Evolutionary conservation across 2,113 vertebrate species (phyloP), one percentile per base, ranked within the genome.

Genomic region (Cygnus buccinator): DNA sequence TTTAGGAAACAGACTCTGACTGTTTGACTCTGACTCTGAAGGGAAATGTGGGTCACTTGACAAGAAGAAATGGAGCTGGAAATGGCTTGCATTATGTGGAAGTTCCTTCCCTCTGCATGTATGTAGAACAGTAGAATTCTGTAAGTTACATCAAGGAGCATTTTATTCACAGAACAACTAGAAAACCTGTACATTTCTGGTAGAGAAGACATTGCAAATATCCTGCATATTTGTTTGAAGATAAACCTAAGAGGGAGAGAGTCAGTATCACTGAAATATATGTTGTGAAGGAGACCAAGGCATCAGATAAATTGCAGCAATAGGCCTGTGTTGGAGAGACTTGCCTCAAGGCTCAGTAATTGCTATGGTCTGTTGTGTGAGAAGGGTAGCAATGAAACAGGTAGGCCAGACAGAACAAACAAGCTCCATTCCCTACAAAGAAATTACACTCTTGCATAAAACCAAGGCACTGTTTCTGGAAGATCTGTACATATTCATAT

Each of bases 381-480:
- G 84, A 97, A 94, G 72, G 57, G 84, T 73, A 61, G 61, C 90
- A 89, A 73, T 23, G 33, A 93, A 90, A 84, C 89, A 97, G 95
- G 97, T 95, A 93, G 87, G 65, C 86, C 46, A 90, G 52, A 77
- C 0, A 10, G 54, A 61, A 97, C 84, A 66, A 94, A 67, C 18
- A 46, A 94, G 68, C 84, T 55, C 18, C 55, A n/a, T 96, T 94
- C 81, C 62, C 52, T 89, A n/a, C 25, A 50, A 80, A 96, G 76
- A 98, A 98, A 98, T 98, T 96, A 95, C n/a, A 97, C 72, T 95
- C 66, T 96, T 96, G 73, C 57, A 83, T 97, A 97, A 97, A 97
- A 97, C 95, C 96, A 97, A 71, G 76, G 25, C 23, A 63, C 21
- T 84, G 87, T 87, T 97, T 94, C 94, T 97, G 89, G 90, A 95